These are phyloP conservation scores for Augochlorella aurata DNA, from an alignment of 2,888 invertebrate species.

Conservation along the genomic window DNA sequence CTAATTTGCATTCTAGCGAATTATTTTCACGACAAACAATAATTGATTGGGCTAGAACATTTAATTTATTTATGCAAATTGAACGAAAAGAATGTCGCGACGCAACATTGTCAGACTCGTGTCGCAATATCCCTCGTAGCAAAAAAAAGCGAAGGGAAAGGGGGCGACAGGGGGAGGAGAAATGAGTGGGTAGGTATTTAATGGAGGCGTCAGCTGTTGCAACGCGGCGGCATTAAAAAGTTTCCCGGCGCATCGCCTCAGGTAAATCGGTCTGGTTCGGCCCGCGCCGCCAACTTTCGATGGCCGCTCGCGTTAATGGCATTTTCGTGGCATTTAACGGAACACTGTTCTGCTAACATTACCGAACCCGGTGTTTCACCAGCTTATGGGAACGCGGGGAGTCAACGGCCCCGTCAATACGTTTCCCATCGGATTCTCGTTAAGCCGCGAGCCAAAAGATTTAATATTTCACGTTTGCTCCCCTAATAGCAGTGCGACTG, in stretches of 20 bases:
- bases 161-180: not conserved
- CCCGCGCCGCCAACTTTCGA: conserved; percentile 52
- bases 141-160: not conserved
- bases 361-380: conserved; percentile 33
- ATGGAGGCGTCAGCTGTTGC: conserved; percentile 21
- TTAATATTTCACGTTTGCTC: not conserved
- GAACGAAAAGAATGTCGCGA: not conserved
- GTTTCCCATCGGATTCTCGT: conserved; percentile 13
- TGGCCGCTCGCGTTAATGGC: conserved; percentile 55
- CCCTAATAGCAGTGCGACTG: not conserved
- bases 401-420: conserved; percentile 29
- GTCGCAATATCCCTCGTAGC: conserved; percentile 6
- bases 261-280: conserved; percentile 29
- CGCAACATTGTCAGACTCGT: conserved; percentile 2
- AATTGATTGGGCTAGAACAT: no score
- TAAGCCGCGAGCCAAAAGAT: not conserved
- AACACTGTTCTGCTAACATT: conserved; percentile 43
- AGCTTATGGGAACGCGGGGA: conserved; percentile 24
- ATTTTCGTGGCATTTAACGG: conserved; percentile 63
- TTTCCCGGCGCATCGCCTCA: conserved; percentile 23
- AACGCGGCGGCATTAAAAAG: conserved; percentile 36
- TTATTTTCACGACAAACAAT: no score
- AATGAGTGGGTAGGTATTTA: conserved; percentile 33
- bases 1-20: no score
- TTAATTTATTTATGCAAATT: no score